Evolutionary conservation across 2,113 vertebrate species (phyloP), one percentile per base, ranked within the genome.

Genomic region (Seriola rivoliana): DNA sequence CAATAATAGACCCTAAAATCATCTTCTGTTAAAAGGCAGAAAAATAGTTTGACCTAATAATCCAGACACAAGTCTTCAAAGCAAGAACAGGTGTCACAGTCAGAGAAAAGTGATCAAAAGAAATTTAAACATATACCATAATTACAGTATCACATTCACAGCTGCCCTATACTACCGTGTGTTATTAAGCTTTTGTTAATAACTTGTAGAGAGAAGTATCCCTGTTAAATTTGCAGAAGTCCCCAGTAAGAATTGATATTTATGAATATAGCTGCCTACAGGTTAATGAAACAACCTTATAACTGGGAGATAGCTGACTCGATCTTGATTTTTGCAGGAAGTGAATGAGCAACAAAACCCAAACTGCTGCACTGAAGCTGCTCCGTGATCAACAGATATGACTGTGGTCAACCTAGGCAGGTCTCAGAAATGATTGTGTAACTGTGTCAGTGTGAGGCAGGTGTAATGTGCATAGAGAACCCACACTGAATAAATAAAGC

Each of bases 401-500:
- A 70, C 36, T 42, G 52, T 58, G 40, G 58, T 70, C 16, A 42
- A 8, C 17, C 25, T 67, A 21, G 55, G 42, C 23, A 36, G 65
- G 59, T 67, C 8, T 52, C 23, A 75, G 23, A 5, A 29, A 34
- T n/a, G 58, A 65, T 40, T 65, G 32, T 66, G 38, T 59, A 17
- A 63, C 29, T 40, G 1, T 16, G 40, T 71, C 29, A 40, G n/a
- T 55, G 46, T 40, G 32, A 32, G 29, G 11, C n/a, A 67, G 8
- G 1, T 25, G 2, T 14, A 55, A 48, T 36, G 25, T 54, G 14
- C 70, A 57, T 5, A 62, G 46, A 0, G 0, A 62, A 40, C 46
- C 32, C n/a, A 16, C 36, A 21, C 64, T 19, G 19, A 75, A 64
- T 65, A 68, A 77, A 63, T 34, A 48, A 8, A 69, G 46, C 42